Base-by-base conservation (phyloP, 2,888 invertebrate genomes). In the Callyntrura sp. region DNA sequence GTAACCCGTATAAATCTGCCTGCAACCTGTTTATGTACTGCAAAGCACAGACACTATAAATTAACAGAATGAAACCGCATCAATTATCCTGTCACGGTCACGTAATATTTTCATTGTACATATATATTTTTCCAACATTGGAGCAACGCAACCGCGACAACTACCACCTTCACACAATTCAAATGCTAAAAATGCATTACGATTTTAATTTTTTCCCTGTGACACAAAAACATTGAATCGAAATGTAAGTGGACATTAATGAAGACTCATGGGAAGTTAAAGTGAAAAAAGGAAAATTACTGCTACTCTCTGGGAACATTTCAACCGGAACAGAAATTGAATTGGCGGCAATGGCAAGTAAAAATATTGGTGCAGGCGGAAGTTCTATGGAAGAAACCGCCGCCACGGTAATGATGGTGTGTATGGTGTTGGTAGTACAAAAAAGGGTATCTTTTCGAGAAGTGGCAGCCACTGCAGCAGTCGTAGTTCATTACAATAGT, bases 191-290 rank as follows among this genome's bases (percentile, higher is more conserved):
- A 43, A 43, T 60, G 28, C 55, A 76, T 6, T 68, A 1, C 73
- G 5, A 11, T 23, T 48, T 3, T 45, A 45, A 45, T 12, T n/a
- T 28, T 78, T 48, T 48, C 11, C 12, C 14, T 8, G n/a, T 55
- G 9, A 79, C 2, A 62, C 12, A 62, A 78, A 51, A 35, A 17
- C n/a, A 35, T 73, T 6, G 48, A 81, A 70, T 48, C 20, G 57
- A 62, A 51, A 83, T 83, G 51, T 28, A 88, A 76, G 25, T 43
- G 65, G 83, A 88, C 88, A 83, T 76, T 88, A 88, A 73, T 88
- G 87, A 88, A 76, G 82, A 83, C 76, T 82, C 76, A 76, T 76
- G 82, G 78, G 79, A 79, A 68, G 86, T 73, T 11, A 8, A 25
- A 70, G 57, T 28, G 45, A 48, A 65, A 82, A 57, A 81, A 43